Percentiles rank a stretch among this genome's conserved stretches.
These are phyloP conservation scores for Brachyopa scutellaris DNA, from an alignment of 2,888 invertebrate genomes.

Conservation along the genomic window DNA sequence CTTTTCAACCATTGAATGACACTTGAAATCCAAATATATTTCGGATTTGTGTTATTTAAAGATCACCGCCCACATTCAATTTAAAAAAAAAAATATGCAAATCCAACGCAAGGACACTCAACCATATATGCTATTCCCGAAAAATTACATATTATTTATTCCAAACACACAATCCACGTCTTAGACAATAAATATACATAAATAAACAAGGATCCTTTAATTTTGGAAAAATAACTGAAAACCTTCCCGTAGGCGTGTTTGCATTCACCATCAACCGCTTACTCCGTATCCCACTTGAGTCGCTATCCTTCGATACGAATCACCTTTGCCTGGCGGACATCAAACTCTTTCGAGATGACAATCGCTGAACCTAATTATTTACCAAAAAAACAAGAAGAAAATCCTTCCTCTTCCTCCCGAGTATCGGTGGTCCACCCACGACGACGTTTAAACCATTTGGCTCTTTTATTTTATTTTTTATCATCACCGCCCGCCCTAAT, in stretches of 20 bases:
- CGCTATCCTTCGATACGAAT: not conserved
- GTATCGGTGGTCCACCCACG: too few relatives aligned
- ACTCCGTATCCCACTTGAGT: not conserved
- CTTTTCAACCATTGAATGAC: too few relatives aligned
- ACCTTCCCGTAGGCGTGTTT: slow-evolving; percentile 5
- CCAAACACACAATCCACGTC: not conserved
- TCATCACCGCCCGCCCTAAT: not conserved
- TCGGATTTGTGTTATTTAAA: too few relatives aligned
- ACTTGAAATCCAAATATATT: too few relatives aligned
- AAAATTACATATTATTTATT: too few relatives aligned
- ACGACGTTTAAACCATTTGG: not conserved
- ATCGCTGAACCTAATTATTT: too few relatives aligned
- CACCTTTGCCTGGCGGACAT: not conserved
- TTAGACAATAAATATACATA: not conserved
- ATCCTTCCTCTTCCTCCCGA: too few relatives aligned
- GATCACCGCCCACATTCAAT: too few relatives aligned
- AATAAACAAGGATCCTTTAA: not conserved
- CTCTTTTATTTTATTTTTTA: not conserved
- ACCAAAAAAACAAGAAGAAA: too few relatives aligned
- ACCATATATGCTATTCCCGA: too few relatives aligned
- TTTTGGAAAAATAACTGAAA: too few relatives aligned
- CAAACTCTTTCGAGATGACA: not conserved
- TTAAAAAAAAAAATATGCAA: not conserved
- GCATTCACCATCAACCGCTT: not conserved
- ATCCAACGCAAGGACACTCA: not conserved